These are phyloP conservation scores for Xenopus borealis DNA, from an alignment of 2,113 vertebrate species.

Conservation along the genomic window DNA sequence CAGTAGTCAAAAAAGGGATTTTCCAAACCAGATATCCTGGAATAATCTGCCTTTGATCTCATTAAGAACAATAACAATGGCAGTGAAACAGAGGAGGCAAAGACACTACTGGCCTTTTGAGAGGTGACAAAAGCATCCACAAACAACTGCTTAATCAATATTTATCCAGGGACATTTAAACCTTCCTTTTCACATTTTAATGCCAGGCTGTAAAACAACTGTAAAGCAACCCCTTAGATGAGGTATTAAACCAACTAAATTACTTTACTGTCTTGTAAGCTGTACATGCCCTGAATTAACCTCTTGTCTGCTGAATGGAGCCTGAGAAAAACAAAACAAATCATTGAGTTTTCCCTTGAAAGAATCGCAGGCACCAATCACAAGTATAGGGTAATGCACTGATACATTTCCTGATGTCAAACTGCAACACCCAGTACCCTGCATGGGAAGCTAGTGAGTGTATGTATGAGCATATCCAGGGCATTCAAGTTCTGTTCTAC, in stretches of 20 bases:
- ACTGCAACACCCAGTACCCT: no score
- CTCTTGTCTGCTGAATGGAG: slow-evolving; percentile 11
- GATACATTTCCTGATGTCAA: no score
- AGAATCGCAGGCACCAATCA: no score
- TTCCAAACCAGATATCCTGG: slow-evolving; percentile 97
- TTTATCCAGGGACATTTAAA: slow-evolving; percentile 92
- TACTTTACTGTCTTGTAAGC: slow-evolving; percentile 64
- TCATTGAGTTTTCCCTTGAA: background rate
- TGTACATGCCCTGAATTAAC: slow-evolving; percentile 56
- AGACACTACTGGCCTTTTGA: slow-evolving; percentile 74
- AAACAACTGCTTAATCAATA: slow-evolving; percentile 99
- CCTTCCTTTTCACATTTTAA: slow-evolving; percentile 96
- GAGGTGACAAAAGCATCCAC: slow-evolving; percentile 85
- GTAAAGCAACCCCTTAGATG: slow-evolving; percentile 74
- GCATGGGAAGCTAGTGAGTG: no score
- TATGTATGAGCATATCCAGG: no score
- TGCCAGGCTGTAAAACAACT: slow-evolving; percentile 88
- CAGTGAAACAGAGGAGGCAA: slow-evolving; percentile 81
- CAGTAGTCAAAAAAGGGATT: slow-evolving; percentile 67
- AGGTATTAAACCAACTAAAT: slow-evolving; percentile 75
- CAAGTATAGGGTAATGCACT: no score
- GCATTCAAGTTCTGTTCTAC: no score
- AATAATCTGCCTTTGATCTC: slow-evolving; percentile 94
- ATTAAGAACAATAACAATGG: slow-evolving; percentile 89
- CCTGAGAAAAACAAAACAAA: background rate